phyloP scores from a whole-genome alignment of 2,888 invertebrate genomes.

The Eristalis intricaria region DNA sequence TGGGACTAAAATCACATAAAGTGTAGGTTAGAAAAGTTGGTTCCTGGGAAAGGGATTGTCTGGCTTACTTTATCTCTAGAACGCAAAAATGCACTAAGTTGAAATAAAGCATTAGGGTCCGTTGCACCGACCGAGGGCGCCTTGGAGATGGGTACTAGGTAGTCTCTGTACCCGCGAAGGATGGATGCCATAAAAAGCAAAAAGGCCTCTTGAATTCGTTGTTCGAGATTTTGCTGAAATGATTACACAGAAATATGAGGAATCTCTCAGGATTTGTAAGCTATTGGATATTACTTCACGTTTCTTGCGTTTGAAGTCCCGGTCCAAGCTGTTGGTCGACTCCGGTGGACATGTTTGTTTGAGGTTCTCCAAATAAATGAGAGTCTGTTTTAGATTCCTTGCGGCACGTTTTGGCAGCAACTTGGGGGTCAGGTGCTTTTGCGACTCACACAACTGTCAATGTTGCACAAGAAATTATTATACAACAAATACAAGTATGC shows the following conservation, averaged over 20 bases:
- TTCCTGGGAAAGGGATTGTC: background rate
- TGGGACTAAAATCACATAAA: slow-evolving; percentile 83
- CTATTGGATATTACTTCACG: slow-evolving; percentile 83
- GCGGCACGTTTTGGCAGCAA: slow-evolving; percentile 93
- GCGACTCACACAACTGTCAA: slow-evolving; percentile 90
- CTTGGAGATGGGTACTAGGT: slow-evolving; percentile 94
- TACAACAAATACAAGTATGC: slow-evolving; percentile 6
- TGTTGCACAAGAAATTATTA: slow-evolving; percentile 66
- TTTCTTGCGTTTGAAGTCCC: slow-evolving; percentile 90
- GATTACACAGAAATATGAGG: background rate
- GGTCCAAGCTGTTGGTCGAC: slow-evolving; percentile 87
- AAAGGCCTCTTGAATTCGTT: slow-evolving; percentile 98
- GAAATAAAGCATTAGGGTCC: slow-evolving; percentile 96
- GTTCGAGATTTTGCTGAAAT: slow-evolving; percentile 89
- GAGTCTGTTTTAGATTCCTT: slow-evolving; percentile 88
- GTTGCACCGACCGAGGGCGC: slow-evolving; percentile 97
- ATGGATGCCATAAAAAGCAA: slow-evolving; percentile 96
- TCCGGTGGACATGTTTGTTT: slow-evolving; percentile 82
- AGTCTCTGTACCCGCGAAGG: slow-evolving; percentile 93
- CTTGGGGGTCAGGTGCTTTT: slow-evolving; percentile 90
- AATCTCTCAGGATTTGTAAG: background rate
- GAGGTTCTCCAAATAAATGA: slow-evolving; percentile 88
- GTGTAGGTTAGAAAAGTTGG: background rate
- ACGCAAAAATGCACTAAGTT: slow-evolving; percentile 93
- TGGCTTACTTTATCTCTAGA: slow-evolving; percentile 90